Percentiles rank a stretch among this genome's conserved stretches.
phyloP scores from a whole-genome alignment of 92 coral and sea anemone genomes.

The Hydrozoanthus gracilis region DNA sequence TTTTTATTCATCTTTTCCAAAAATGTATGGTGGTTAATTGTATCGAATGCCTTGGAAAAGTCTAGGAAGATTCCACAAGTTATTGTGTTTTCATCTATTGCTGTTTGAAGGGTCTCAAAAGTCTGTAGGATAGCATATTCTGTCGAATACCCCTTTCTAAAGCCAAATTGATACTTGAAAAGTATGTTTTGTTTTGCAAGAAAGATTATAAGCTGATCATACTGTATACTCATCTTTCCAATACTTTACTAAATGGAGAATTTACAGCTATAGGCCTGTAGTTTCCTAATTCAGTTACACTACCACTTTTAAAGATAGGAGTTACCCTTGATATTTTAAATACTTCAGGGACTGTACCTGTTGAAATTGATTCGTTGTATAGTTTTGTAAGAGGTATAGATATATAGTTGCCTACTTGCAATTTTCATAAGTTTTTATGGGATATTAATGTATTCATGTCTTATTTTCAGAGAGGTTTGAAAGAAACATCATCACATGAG shows the following conservation, averaged over 20 bases:
- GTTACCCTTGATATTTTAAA: conserved; percentile 61
- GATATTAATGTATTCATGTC: conserved; percentile 53
- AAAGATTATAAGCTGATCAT: conserved; percentile 59
- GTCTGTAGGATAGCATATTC: conserved; percentile 66
- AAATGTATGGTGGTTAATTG: conserved; percentile 41
- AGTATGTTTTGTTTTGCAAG: conserved; percentile 57
- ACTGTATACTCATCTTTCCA: conserved; percentile 67
- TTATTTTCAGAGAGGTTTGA: conserved; percentile 43
- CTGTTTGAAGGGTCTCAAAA: conserved; percentile 36
- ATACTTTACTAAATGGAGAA: conserved; percentile 68
- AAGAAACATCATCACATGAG: conserved; percentile 38
- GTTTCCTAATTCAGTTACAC: conserved; percentile 54
- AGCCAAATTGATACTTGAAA: no score
- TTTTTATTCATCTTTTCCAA: conserved; percentile 46
- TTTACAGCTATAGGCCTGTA: conserved; percentile 66
- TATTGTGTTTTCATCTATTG: conserved; percentile 43
- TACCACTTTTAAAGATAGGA: conserved; percentile 61
- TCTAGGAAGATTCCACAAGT: no score
- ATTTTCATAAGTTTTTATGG: conserved; percentile 67
- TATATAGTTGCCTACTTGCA: conserved; percentile 55
- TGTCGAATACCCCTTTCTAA: conserved; percentile 69
- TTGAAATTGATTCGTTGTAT: conserved; percentile 62
- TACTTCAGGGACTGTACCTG: conserved; percentile 57
- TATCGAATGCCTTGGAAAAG: conserved; percentile 61
- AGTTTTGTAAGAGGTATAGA: conserved; percentile 56